phyloP scores from a whole-genome alignment of 2,113 vertebrate species.

The Diphyllodes magnificus region DNA sequence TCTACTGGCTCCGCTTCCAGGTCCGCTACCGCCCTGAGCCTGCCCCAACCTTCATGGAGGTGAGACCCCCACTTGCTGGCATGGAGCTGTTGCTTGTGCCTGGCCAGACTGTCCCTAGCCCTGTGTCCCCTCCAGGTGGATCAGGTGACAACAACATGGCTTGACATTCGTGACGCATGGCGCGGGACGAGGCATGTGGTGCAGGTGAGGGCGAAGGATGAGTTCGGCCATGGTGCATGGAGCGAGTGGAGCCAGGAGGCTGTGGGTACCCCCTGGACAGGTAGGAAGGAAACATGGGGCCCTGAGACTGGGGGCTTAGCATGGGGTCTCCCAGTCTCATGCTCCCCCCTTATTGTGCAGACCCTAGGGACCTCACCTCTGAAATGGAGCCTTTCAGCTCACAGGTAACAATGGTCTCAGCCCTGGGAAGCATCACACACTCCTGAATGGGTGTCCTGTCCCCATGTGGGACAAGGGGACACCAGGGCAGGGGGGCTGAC shows the following conservation, averaged over 20 bases:
- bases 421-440: accelerated
- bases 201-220: conserved; percentile 69
- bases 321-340: neutral
- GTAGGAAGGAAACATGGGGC: neutral
- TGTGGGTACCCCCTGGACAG: conserved; percentile 67
- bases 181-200: conserved; percentile 6
- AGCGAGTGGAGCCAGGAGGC: conserved; percentile 71
- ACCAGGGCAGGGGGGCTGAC: neutral
- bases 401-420: neutral
- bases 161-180: conserved; percentile 53
- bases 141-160: neutral
- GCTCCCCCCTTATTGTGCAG: neutral
- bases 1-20: conserved; percentile 66
- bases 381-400: neutral
- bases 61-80: neutral
- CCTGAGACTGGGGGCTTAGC: neutral
- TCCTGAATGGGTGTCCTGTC: neutral
- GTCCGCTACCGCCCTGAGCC: conserved; percentile 63
- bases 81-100: neutral
- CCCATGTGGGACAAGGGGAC: neutral
- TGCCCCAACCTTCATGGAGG: neutral
- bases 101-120: too few relatives aligned
- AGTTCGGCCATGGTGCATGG: conserved; percentile 57
- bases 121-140: neutral
- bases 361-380: neutral